Evolutionary conservation across 2,888 invertebrate genomes (phyloP).

Genomic region (Adelognathus sp.): DNA sequence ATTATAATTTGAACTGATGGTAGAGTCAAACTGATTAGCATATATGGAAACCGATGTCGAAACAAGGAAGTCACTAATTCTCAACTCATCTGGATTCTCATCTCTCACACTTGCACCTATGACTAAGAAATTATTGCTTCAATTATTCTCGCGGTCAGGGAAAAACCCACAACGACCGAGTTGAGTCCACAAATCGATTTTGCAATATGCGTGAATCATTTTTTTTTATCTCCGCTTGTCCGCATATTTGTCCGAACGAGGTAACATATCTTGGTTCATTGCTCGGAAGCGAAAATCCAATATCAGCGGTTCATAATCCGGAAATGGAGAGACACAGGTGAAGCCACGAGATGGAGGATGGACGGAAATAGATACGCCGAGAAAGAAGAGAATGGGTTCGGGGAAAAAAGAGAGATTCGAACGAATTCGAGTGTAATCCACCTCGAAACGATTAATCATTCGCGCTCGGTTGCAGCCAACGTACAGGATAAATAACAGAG

Average conservation of each 20-base stretch:
- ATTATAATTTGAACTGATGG: neutral
- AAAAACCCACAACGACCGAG: neutral
- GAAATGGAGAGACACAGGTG: neutral
- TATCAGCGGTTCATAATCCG: neutral
- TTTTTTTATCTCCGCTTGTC: neutral
- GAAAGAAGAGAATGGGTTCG: neutral
- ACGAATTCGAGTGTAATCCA: conserved; percentile 32
- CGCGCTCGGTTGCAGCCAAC: conserved; percentile 14
- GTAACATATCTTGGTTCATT: neutral
- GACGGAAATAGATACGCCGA: neutral
- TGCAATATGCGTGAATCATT: conserved; percentile 18
- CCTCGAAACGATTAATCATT: conserved; percentile 26
- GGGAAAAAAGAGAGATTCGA: neutral
- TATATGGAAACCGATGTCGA: neutral
- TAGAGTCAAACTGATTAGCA: neutral
- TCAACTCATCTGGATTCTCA: neutral
- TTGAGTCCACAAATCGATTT: neutral
- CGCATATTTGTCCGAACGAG: neutral
- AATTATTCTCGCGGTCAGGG: conserved; percentile 10
- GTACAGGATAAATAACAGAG: conserved; percentile 11
- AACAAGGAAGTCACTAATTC: conserved; percentile 4
- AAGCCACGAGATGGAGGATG: neutral
- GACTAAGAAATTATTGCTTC: conserved; percentile 8
- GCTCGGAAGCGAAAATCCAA: neutral
- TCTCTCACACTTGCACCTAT: neutral